Base-by-base conservation (phyloP, 2,113 vertebrate species). In the Cervus canadensis region DNA sequence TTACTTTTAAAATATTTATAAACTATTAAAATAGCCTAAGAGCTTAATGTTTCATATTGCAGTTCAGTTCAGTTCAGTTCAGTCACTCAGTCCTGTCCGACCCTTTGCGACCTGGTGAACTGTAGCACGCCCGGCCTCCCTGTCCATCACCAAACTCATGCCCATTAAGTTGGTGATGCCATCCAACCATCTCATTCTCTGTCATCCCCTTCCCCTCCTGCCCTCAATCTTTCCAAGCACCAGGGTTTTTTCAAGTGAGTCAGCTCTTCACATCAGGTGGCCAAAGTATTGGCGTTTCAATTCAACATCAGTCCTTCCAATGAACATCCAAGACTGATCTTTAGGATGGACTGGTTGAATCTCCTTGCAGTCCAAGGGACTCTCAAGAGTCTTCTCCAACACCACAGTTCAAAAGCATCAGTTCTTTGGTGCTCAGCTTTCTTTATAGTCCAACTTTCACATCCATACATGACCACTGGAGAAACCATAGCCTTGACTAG, bases 1-100 rank as follows among this genome's bases (percentile, higher is more conserved):
- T 19, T 59, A 82, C 11, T 52, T 82, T 79, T 86, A 93, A 93
- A 88, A 26, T 60, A 87, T 83, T 76, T 93, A 30, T 88, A 23
- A 88, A 26, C 36, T 74, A 57, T 45, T 87, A 78, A 78, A 40
- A 40, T 74, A 25, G 19, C 67, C n/a, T 74, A 57, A 23, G 87
- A 15, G 2, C 57, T 90, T 74, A 87, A 74, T 87, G 82, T 21
- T 19, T 81, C 54, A 87, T 13, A 19, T 43, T 57, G 13, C 9
- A 40, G 19, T 40, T 13, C 16, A 71, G 64, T 71, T 71, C 15
- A 67, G 64, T 67, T 67, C 67, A 40, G 19, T 12, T 23, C 36
- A 40, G 67, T 74, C 1, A 0, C 21, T 74, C 67, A 40, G 36
- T 74, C 1, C 0, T 40, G 21, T 74, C 36, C 0, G 2, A 40